Conservation (phyloP, 2,888 invertebrate species). For the Cinara cedri region DNA sequence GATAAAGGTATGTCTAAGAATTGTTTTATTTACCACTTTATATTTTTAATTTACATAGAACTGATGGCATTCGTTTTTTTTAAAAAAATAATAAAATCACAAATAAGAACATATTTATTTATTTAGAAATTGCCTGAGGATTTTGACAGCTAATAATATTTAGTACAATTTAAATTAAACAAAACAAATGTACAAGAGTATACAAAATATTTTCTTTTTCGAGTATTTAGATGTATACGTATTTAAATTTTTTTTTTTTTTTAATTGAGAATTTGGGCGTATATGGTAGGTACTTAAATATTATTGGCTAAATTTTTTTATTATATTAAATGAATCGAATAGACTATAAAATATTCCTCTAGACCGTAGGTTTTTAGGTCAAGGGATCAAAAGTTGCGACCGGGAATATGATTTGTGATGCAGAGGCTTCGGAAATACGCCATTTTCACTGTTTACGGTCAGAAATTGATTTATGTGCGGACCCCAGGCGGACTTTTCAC, state of each 20-base stretch:
- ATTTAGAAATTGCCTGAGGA: background rate
- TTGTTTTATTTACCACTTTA: background rate
- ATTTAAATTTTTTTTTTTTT: too few species aligned
- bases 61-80: background rate
- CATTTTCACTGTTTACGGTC: constrained; percentile 7
- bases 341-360: background rate
- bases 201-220: too few species aligned
- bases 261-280: too few species aligned
- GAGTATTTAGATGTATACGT: too few species aligned
- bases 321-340: background rate
- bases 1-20: background rate
- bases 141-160: background rate
- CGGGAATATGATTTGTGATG: constrained; percentile 22
- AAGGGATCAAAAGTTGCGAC: constrained; percentile 14
- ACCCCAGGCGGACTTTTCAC: background rate
- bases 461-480: constrained; percentile 22
- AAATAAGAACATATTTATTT: too few species aligned
- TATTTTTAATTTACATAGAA: background rate
- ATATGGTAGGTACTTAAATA: too few species aligned
- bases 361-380: background rate
- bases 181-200: too few species aligned
- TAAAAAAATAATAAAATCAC: too few species aligned
- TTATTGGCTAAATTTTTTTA: background rate
- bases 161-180: too few species aligned
- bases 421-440: constrained; percentile 28